Conservation (phyloP, 2,797 vertebrate species). For the Semaprochilodus insignis region DNA sequence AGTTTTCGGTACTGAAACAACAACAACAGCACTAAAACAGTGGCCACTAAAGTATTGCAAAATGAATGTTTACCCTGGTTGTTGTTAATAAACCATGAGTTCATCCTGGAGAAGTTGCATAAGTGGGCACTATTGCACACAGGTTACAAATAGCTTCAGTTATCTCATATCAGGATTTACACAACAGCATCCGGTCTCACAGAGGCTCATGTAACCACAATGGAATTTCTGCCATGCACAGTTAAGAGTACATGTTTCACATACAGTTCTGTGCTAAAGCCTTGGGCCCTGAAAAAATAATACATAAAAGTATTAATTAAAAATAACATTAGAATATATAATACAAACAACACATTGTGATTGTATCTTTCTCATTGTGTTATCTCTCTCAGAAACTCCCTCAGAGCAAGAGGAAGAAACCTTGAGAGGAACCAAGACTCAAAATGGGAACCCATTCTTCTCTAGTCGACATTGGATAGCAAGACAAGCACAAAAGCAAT, state of each 20-base stretch:
- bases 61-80: neutral
- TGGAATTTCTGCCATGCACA: neutral
- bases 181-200: neutral
- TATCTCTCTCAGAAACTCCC: too few species aligned
- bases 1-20: neutral
- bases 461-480: too few species aligned
- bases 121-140: neutral
- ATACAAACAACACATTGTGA: too few species aligned
- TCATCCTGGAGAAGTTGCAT: neutral
- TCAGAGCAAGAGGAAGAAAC: too few species aligned
- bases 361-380: too few species aligned
- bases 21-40: neutral
- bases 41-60: neutral
- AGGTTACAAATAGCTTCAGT: neutral
- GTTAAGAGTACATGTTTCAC: neutral
- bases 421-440: too few species aligned
- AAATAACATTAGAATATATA: too few species aligned
- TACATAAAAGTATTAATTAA: neutral
- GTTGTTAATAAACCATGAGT: neutral
- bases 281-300: neutral
- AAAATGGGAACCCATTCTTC: too few species aligned
- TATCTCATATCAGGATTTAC: neutral
- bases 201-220: neutral
- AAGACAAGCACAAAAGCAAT: too few species aligned
- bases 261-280: neutral